Evolutionary conservation across 1,140 invertebrate species (phyloP).

Genomic region (Diploscapter pachys): DNA sequence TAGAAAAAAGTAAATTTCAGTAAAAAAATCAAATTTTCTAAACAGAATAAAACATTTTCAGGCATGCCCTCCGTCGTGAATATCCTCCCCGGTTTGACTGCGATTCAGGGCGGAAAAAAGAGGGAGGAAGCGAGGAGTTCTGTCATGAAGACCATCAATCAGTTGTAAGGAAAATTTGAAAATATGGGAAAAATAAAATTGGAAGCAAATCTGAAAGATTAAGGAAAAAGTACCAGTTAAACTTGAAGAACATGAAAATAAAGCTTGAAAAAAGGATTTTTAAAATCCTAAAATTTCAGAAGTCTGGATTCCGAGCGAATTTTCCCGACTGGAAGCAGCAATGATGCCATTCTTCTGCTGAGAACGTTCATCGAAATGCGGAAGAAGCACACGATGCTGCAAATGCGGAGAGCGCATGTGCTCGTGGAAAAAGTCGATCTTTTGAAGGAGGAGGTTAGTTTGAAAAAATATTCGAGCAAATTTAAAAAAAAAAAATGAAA

Average conservation of each 20-base stretch:
- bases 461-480: background rate
- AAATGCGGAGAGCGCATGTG: constrained; percentile 16
- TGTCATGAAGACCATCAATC: constrained; percentile 13
- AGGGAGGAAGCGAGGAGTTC: constrained; percentile 29
- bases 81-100: constrained; percentile 32
- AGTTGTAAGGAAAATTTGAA: too few species aligned
- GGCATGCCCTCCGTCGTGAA: constrained; percentile 23
- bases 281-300: too few species aligned
- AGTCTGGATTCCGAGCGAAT: too few species aligned
- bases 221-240: too few species aligned
- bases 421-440: constrained; percentile 25
- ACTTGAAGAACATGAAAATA: too few species aligned
- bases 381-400: constrained; percentile 29
- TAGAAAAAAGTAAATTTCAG: too few species aligned
- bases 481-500: too few species aligned
- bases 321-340: too few species aligned
- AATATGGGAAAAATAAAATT: too few species aligned
- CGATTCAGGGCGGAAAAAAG: constrained; percentile 21
- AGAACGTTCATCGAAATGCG: constrained; percentile 23
- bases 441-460: constrained; percentile 11
- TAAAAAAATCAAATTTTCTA: too few species aligned
- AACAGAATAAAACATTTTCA: background rate
- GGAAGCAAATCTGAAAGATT: too few species aligned
- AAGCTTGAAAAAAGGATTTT: too few species aligned
- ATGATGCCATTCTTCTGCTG: constrained; percentile 21